phyloP scores from a whole-genome alignment of 2,113 vertebrate genomes.

The Nyctereutes procyonoides region DNA sequence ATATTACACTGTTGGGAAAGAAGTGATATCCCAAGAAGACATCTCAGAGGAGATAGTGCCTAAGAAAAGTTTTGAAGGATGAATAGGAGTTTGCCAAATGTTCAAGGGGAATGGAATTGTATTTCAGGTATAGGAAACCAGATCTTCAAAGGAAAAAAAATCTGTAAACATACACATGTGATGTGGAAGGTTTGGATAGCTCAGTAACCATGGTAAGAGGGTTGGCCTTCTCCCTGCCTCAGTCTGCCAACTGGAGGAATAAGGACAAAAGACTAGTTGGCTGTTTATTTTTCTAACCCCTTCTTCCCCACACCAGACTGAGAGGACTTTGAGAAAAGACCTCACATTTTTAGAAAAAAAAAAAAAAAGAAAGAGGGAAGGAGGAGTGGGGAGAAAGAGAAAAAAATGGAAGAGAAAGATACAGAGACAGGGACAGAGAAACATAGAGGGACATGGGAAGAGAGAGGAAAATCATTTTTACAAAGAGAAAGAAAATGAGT shows the following conservation, averaged over 20 bases:
- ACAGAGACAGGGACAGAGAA: not conserved
- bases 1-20: not conserved
- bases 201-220: not conserved
- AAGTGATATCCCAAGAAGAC: not conserved
- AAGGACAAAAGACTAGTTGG: not conserved
- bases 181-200: not conserved
- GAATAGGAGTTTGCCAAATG: not conserved
- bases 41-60: not conserved
- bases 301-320: not conserved
- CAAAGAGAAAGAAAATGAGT: not conserved
- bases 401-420: too few relatives aligned
- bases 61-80: not conserved
- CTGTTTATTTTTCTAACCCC: not conserved
- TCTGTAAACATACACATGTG: not conserved
- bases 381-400: not conserved
- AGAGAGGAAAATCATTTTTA: not conserved
- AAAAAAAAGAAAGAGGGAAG: not conserved
- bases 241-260: not conserved
- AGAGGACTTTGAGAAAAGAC: not conserved
- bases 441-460: not conserved
- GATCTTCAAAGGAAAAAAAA: not conserved
- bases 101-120: not conserved
- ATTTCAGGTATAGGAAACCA: not conserved
- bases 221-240: not conserved
- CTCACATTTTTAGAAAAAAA: not conserved